Conservation (phyloP, 2,797 vertebrate genomes). For the Melanotaenia parkinsoni region DNA sequence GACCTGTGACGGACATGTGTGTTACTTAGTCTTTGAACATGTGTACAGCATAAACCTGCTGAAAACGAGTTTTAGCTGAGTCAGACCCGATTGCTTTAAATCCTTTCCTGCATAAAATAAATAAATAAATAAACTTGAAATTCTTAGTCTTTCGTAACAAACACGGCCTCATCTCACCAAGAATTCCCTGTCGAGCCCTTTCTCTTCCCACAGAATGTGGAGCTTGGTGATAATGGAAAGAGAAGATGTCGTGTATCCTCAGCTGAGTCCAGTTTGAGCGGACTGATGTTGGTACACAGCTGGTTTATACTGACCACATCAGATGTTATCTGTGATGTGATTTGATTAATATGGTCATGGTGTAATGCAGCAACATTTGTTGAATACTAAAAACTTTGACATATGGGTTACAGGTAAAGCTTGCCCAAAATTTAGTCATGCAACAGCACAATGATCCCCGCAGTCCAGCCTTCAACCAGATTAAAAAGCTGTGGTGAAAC, state of each 20-base stretch:
- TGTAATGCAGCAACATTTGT: background rate
- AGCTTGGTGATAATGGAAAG: background rate
- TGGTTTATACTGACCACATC: background rate
- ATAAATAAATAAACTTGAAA: background rate
- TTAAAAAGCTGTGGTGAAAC: background rate
- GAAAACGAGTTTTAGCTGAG: too few relatives aligned
- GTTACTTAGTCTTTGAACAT: background rate
- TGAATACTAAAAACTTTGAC: too few relatives aligned
- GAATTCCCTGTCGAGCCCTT: constrained; percentile 29
- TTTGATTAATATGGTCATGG: background rate
- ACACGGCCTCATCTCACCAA: constrained; percentile 12
- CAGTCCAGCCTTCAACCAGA: background rate
- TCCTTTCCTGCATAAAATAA: too few relatives aligned
- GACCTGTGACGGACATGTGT: constrained; percentile 5
- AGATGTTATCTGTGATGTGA: background rate
- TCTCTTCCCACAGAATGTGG: background rate
- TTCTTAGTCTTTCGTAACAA: constrained; percentile 4
- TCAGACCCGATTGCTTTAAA: too few relatives aligned
- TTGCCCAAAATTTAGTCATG: background rate
- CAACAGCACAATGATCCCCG: background rate
- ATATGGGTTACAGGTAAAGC: background rate
- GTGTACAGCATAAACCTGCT: too few relatives aligned
- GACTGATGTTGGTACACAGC: constrained; percentile 18
- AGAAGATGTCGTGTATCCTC: constrained; percentile 13
- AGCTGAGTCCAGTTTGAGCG: constrained; percentile 30